These are phyloP conservation scores for Pristionchus pacificus DNA, from an alignment of 1,140 invertebrate species.

Conservation along the genomic window DNA sequence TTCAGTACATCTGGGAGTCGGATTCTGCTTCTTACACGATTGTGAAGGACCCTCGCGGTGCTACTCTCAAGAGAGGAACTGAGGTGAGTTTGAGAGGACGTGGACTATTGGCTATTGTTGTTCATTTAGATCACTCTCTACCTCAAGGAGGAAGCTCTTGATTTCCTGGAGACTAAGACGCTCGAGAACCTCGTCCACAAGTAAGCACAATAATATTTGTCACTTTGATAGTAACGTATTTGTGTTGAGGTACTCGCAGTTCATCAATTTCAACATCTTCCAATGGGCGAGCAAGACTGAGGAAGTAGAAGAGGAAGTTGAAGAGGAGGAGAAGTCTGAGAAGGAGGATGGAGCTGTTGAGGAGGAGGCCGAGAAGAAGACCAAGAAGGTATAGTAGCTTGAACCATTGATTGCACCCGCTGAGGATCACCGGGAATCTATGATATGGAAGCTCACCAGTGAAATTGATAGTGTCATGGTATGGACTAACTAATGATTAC, in stretches of 20 bases:
- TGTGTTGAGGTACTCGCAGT: slow-evolving; percentile 98
- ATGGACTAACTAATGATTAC: neutral
- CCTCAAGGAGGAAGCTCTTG: slow-evolving; percentile 60
- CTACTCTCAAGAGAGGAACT: slow-evolving; percentile 83
- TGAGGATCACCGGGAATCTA: neutral
- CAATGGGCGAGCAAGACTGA: slow-evolving; percentile 89
- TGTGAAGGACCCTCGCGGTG: slow-evolving; percentile 84
- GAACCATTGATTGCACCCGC: neutral
- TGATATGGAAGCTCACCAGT: too few relatives aligned
- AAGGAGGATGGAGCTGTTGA: slow-evolving; percentile 66
- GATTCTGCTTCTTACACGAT: slow-evolving; percentile 83
- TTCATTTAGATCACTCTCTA: neutral
- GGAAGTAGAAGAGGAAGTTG: slow-evolving; percentile 75
- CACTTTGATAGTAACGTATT: too few relatives aligned
- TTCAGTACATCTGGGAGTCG: slow-evolving; percentile 88
- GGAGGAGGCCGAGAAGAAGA: slow-evolving; percentile 69
- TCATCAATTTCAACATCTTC: slow-evolving; percentile 98
- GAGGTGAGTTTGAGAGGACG: slow-evolving; percentile 81
- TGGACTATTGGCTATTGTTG: too few relatives aligned
- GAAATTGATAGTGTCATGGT: neutral
- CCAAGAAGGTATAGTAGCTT: slow-evolving; percentile 71
- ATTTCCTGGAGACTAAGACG: slow-evolving; percentile 87
- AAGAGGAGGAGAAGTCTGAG: slow-evolving; percentile 61
- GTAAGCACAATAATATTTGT: too few relatives aligned
- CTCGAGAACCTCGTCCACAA: slow-evolving; percentile 86